Percentiles rank a stretch among this genome's conserved stretches.
These are phyloP conservation scores for Hemicrepidius hirtus DNA, from an alignment of 2,888 invertebrate species.

Conservation along the genomic window DNA sequence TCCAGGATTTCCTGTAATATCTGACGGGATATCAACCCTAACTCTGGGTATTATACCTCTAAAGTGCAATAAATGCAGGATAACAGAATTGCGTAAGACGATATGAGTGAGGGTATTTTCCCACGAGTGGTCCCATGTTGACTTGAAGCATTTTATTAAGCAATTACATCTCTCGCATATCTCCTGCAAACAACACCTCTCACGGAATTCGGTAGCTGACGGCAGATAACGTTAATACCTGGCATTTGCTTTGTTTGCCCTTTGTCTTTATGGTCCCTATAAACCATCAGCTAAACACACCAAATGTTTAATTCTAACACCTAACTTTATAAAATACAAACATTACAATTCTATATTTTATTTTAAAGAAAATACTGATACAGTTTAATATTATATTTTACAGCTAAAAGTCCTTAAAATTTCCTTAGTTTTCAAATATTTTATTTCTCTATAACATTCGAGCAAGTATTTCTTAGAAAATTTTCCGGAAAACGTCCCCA, in stretches of 20 bases:
- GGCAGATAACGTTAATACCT: conserved; percentile 53
- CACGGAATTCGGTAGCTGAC: conserved; percentile 55
- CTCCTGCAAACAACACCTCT: conserved; percentile 53
- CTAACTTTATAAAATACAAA: conserved; percentile 11
- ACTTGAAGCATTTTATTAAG: conserved; percentile 53
- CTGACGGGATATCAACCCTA: conserved; percentile 18
- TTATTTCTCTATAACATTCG: too few relatives aligned
- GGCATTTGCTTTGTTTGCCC: conserved; percentile 52
- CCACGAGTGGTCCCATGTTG: conserved; percentile 52
- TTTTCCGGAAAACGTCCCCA: too few relatives aligned
- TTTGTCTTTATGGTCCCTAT: conserved; percentile 50
- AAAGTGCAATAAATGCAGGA: conserved; percentile 42
- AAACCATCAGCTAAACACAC: conserved; percentile 52
- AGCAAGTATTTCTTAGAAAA: too few relatives aligned
- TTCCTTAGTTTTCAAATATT: too few relatives aligned
- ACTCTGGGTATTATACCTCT: conserved; percentile 19
- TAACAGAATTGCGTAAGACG: conserved; percentile 44
- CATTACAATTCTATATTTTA: conserved; percentile 5
- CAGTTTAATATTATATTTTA: too few relatives aligned
- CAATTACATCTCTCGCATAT: conserved; percentile 53
- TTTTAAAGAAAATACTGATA: neutral
- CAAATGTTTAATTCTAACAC: conserved; percentile 45
- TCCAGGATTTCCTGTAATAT: conserved; percentile 28
- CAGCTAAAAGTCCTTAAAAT: too few relatives aligned
- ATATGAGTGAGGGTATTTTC: conserved; percentile 51